Evolutionary conservation across 2,888 invertebrate species (phyloP).

Genomic region (Sepioteuthis lessoniana): DNA sequence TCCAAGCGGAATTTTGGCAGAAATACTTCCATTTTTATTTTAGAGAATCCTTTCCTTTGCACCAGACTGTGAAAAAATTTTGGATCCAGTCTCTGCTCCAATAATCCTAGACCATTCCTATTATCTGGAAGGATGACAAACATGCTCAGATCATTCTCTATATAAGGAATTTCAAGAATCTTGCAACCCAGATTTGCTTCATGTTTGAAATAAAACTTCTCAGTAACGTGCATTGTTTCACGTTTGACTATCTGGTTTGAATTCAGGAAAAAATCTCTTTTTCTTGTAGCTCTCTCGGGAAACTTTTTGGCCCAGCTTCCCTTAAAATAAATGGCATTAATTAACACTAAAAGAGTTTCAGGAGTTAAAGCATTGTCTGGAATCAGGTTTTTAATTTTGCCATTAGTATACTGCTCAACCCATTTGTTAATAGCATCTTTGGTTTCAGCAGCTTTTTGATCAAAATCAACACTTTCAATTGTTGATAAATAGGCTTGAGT

Average conservation of each 20-base stretch:
- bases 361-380: slow-evolving; percentile 75
- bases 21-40: slow-evolving; percentile 53
- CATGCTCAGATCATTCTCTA: slow-evolving; percentile 63
- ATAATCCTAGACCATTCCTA: slow-evolving; percentile 58
- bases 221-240: slow-evolving; percentile 83
- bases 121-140: slow-evolving; percentile 67
- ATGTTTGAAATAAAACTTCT: slow-evolving; percentile 80
- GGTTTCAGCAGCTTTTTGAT: slow-evolving; percentile 70
- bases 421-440: slow-evolving; percentile 83
- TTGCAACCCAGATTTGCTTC: slow-evolving; percentile 82
- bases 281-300: slow-evolving; percentile 25
- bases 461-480: slow-evolving; percentile 70
- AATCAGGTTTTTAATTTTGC: slow-evolving; percentile 87
- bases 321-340: slow-evolving; percentile 77
- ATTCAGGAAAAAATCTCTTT: slow-evolving; percentile 78
- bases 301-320: slow-evolving; percentile 73
- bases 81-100: slow-evolving; percentile 57
- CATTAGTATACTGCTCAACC: slow-evolving; percentile 86
- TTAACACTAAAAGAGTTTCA: slow-evolving; percentile 73
- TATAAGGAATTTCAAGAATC: slow-evolving; percentile 84
- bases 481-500: slow-evolving; percentile 59
- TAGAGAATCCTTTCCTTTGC: slow-evolving; percentile 40
- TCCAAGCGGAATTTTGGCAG: slow-evolving; percentile 68
- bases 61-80: slow-evolving; percentile 48
- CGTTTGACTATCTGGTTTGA: slow-evolving; percentile 62